Conservation (phyloP, 2,797 vertebrate species). For the Siniperca undulata region DNA sequence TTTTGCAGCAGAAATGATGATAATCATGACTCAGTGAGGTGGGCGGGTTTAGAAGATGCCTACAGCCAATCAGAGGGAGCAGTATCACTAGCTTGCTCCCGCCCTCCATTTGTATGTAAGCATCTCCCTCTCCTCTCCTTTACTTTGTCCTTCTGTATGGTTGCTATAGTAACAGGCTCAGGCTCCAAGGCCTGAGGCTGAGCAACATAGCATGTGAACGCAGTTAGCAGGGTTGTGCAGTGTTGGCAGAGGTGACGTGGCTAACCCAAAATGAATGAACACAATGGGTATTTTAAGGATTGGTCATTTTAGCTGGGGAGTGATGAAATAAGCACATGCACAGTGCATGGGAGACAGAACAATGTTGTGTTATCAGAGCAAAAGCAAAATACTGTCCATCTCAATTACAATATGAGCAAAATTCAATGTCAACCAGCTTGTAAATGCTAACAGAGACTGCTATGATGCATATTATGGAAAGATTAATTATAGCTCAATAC, state of each 20-base stretch:
- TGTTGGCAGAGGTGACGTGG: constrained; percentile 76
- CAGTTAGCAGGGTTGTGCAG: constrained; percentile 54
- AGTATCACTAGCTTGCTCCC: constrained; percentile 74
- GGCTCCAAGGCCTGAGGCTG: constrained; percentile 73
- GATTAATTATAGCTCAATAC: neutral
- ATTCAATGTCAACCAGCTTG: neutral
- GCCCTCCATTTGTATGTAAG: constrained; percentile 76
- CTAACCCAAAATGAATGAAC: constrained; percentile 59
- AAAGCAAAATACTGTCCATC: neutral
- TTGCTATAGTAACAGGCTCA: constrained; percentile 91
- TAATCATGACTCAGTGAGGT: constrained; percentile 78
- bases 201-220: constrained; percentile 64
- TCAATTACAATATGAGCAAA: neutral
- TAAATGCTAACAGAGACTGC: neutral
- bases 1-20: constrained; percentile 84
- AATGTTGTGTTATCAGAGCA: neutral
- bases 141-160: constrained; percentile 88
- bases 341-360: constrained; percentile 7
- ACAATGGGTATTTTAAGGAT: constrained; percentile 22
- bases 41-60: constrained; percentile 80
- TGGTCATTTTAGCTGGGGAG: constrained; percentile 13
- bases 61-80: constrained; percentile 86
- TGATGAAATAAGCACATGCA: constrained; percentile 27
- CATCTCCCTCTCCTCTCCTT: constrained; percentile 75
- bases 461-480: neutral